Conservation (phyloP, 1,140 invertebrate genomes). For the Mizuhopecten yessoensis region DNA sequence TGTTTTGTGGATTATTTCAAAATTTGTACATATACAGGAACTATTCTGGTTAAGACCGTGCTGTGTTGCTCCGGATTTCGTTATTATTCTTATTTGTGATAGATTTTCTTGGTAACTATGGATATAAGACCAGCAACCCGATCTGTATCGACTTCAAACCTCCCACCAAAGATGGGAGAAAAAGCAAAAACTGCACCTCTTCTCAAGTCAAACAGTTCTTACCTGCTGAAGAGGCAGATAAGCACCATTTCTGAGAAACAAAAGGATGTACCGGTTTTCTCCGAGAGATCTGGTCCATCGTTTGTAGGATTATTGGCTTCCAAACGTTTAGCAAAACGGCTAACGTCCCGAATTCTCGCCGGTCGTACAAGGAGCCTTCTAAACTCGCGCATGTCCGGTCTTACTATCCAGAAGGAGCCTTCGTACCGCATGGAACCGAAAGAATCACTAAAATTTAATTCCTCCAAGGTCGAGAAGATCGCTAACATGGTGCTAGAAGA, state of each 20-base stretch:
- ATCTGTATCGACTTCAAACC: not conserved
- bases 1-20: no score
- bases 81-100: not conserved
- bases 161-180: not conserved
- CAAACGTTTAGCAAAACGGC: conserved; percentile 70
- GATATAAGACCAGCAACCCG: not conserved
- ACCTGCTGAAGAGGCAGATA: not conserved
- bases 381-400: conserved; percentile 43
- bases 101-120: not conserved
- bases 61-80: not conserved
- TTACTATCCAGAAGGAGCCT: conserved; percentile 66
- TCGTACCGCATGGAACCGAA: conserved; percentile 74
- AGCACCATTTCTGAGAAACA: not conserved
- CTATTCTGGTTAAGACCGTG: no score
- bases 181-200: not conserved
- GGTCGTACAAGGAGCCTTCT: conserved; percentile 45
- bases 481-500: conserved; percentile 67
- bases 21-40: no score
- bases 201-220: not conserved
- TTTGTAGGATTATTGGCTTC: conserved; percentile 70
- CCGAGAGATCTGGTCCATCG: conserved; percentile 57
- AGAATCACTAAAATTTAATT: conserved; percentile 67
- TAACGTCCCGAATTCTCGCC: conserved; percentile 54
- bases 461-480: conserved; percentile 58
- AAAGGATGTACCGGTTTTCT: not conserved